Conservation (phyloP, 2,888 invertebrate genomes). For the Caenorhabditis sp. region DNA sequence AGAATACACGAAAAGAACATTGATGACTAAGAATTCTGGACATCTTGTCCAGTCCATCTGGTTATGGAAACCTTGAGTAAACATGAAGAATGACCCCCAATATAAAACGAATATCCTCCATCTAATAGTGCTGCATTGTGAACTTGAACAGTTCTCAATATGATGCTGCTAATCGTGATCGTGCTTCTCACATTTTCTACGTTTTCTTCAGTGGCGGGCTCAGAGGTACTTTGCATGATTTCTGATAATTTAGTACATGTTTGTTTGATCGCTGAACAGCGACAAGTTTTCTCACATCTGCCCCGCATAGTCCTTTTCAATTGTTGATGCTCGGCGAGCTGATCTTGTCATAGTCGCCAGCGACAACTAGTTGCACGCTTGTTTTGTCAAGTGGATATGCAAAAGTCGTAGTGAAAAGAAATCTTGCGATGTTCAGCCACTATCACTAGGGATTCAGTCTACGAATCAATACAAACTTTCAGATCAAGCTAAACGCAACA, state of each 20-base stretch:
- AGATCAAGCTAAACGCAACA: neutral
- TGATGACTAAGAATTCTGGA: constrained; percentile 52
- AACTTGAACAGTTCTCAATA: neutral
- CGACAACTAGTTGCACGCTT: constrained; percentile 42
- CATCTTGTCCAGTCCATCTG: constrained; percentile 36
- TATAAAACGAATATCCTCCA: constrained; percentile 31
- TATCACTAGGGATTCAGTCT: neutral
- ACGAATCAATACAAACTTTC: too few relatives aligned
- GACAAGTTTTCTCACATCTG: constrained; percentile 43
- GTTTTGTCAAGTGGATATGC: constrained; percentile 36
- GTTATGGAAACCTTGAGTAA: constrained; percentile 42
- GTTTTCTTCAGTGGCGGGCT: neutral
- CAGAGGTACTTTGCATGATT: constrained; percentile 3
- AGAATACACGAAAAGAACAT: constrained; percentile 51
- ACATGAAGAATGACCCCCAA: constrained; percentile 40
- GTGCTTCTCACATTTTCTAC: neutral
- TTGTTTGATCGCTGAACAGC: constrained; percentile 52
- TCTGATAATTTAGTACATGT: constrained; percentile 15
- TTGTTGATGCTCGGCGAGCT: constrained; percentile 32
- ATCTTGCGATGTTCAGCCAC: neutral
- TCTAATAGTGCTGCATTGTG: neutral
- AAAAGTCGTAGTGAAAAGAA: too few relatives aligned
- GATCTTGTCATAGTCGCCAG: constrained; percentile 37
- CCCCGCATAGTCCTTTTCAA: constrained; percentile 15
- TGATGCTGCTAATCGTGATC: constrained; percentile 24